Base-by-base conservation (phyloP, 1,140 invertebrate species). In the Rhyacophila brunnea region DNA sequence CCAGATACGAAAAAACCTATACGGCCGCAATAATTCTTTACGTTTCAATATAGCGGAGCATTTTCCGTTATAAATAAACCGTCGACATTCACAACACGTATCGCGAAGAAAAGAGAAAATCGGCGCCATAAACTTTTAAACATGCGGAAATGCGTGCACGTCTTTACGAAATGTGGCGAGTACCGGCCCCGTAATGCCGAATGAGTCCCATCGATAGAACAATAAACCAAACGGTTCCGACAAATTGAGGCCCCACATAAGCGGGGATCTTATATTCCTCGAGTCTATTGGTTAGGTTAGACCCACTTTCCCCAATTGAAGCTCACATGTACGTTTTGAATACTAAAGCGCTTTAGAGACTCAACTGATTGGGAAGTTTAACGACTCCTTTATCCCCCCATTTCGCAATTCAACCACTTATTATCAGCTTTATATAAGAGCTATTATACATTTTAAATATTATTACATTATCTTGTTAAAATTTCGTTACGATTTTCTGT, bases 121-220 rank as follows among this genome's bases (percentile, higher is more conserved):
- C 52, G 43, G 52, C 42, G 28, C 4, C 15, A 13, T 34, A 45
- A 54, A 54, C 17, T 54, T 54, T 54, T 54, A 54, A 54, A 54
- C 52, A 54, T 54, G 52, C 52, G 52, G 20, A 54, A 54, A 54
- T 44, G 52, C 42, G 52, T 32, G 40, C 52, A 54, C 52, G 52
- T 54, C 52, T 20, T n/a, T 42, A n/a, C 10, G 28, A 34, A 54
- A 43, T 54, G 52, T 44, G 52, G 3, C 43, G 17, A 40, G 3
- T 40, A 40, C 19, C 34, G 43, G 10, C 43, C 15, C n/a, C n/a
- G 17, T 52, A 52, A 52, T 52, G 49, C 17, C 3, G 18, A 52
- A 38, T 40, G 36, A 20, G 35, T 36, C 49, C 32, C 38, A 38
- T 35, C 49, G 13, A n/a, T n/a, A 34, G 35, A 38, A 52, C 49